Percentiles rank a stretch among this genome's conserved stretches.
Conservation (phyloP, 2,888 invertebrate species). For the Papilio demoleus region DNA sequence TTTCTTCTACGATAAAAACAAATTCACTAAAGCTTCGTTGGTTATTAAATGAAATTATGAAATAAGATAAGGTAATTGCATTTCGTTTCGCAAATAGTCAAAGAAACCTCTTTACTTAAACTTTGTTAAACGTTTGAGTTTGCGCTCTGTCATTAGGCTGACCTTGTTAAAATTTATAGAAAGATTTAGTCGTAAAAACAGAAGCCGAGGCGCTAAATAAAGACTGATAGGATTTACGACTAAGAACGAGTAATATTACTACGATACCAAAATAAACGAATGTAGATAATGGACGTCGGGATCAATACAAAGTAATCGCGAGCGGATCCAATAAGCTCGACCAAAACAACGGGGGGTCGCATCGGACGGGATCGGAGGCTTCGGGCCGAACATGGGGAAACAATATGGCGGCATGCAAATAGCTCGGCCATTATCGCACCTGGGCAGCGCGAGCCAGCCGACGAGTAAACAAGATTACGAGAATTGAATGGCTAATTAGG, state of each 20-base stretch:
- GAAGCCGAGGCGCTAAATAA: slow-evolving; percentile 56
- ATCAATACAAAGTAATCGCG: slow-evolving; percentile 83
- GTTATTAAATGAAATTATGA: slow-evolving; percentile 67
- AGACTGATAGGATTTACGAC: slow-evolving; percentile 67
- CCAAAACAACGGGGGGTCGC: slow-evolving; percentile 80
- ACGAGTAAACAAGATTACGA: slow-evolving; percentile 83
- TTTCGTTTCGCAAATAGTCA: slow-evolving; percentile 55
- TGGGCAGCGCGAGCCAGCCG: slow-evolving; percentile 76
- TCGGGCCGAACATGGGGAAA: slow-evolving; percentile 76
- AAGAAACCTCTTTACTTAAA: slow-evolving; percentile 13
- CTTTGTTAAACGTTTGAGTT: slow-evolving; percentile 24
- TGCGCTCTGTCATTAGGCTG: slow-evolving; percentile 14
- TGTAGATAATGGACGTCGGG: slow-evolving; percentile 81
- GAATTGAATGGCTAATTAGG: slow-evolving; percentile 84
- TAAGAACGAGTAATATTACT: slow-evolving; percentile 74
- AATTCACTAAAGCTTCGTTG: slow-evolving; percentile 50
- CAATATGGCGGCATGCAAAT: slow-evolving; percentile 84
- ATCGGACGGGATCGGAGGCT: slow-evolving; percentile 68
- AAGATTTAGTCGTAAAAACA: slow-evolving; percentile 30
- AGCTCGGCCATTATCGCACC: slow-evolving; percentile 83
- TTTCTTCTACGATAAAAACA: not conserved
- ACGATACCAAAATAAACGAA: slow-evolving; percentile 80
- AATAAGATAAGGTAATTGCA: slow-evolving; percentile 61
- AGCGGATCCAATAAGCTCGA: slow-evolving; percentile 81
- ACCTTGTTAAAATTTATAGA: slow-evolving; percentile 25